These are phyloP conservation scores for Argya squamiceps DNA, from an alignment of 2,797 vertebrate species.

Conservation along the genomic window DNA sequence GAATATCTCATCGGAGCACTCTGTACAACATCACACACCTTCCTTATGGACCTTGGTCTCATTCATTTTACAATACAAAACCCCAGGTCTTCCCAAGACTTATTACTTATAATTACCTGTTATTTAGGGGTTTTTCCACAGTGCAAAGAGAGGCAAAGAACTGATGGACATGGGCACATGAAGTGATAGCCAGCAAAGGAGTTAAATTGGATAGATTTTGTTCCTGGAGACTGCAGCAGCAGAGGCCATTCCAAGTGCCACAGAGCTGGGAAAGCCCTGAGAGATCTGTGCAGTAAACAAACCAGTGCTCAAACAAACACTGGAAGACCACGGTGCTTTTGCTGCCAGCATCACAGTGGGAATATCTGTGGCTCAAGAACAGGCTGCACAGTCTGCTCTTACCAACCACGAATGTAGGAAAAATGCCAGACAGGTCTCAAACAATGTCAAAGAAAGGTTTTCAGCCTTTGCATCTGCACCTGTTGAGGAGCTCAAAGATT, in stretches of 20 bases:
- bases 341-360: slow-evolving; percentile 16
- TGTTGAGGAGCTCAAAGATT: not conserved
- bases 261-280: not conserved
- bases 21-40: too few species aligned
- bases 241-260: not conserved
- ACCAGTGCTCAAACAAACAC: not conserved
- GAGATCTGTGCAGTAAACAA: not conserved
- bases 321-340: not conserved
- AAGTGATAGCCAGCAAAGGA: not conserved
- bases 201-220: not conserved
- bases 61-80: not conserved
- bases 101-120: not conserved
- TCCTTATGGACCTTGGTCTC: not conserved
- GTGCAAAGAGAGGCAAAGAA: not conserved
- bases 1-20: fast-evolving
- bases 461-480: not conserved
- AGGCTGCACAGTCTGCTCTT: not conserved
- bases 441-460: not conserved
- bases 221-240: not conserved
- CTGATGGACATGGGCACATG: not conserved
- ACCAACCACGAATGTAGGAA: not conserved
- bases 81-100: not conserved
- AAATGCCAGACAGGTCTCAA: not conserved
- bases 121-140: not conserved
- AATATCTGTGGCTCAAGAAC: not conserved